These are phyloP conservation scores for Lophius americanus DNA, from an alignment of 2,797 vertebrate species.

Conservation along the genomic window DNA sequence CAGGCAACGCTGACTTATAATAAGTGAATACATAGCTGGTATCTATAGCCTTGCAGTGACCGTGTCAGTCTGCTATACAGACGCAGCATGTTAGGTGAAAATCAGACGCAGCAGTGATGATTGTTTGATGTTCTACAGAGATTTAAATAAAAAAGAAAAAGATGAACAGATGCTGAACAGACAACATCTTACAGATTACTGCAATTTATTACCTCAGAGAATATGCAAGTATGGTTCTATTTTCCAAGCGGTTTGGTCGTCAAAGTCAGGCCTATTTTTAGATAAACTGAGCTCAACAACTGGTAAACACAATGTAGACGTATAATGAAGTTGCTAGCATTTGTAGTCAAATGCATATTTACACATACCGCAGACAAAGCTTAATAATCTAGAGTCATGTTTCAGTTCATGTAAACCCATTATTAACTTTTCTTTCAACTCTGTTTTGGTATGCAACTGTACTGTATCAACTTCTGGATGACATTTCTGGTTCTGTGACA, in stretches of 20 bases:
- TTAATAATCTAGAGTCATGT: background rate
- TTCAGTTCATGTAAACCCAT: background rate
- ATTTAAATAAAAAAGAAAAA: too few relatives aligned
- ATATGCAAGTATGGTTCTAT: background rate
- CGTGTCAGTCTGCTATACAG: constrained; percentile 39
- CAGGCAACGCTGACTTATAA: constrained; percentile 70
- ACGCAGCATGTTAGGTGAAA: constrained; percentile 32
- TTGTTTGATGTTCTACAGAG: background rate
- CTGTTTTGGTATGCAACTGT: background rate
- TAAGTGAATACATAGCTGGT: constrained; percentile 70
- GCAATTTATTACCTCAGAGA: background rate
- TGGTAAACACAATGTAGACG: background rate
- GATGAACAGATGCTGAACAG: too few relatives aligned
- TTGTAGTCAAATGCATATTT: background rate
- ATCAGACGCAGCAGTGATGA: background rate
- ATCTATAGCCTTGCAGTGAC: constrained; percentile 65
- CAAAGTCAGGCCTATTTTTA: background rate
- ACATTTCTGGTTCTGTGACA: background rate
- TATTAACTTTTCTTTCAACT: background rate
- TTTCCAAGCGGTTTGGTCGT: background rate
- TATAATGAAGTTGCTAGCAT: background rate
- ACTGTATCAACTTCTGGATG: background rate
- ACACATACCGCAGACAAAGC: background rate
- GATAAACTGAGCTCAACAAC: background rate
- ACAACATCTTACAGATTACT: too few relatives aligned